Base-by-base conservation (phyloP, 2,888 invertebrate species). In the Thysanoteuthis rhombus region DNA sequence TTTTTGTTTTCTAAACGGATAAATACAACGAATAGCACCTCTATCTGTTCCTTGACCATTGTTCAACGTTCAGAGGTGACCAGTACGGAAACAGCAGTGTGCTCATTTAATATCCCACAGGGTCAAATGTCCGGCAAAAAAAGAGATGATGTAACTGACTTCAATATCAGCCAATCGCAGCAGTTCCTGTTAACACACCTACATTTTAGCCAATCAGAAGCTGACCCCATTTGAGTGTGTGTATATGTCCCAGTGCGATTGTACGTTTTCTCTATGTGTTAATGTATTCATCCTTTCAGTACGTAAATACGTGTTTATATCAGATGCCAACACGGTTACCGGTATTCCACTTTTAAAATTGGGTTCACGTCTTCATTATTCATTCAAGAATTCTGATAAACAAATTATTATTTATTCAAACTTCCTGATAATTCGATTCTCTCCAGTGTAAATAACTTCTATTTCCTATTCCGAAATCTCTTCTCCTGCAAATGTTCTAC, bases 71-170 rank as follows among this genome's bases (percentile, higher is more conserved):
- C 75, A 75, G 75, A 75, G 75, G 75, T 75, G 75, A 75, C 75
- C 75, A 16, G 19, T n/a, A 75, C 75, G 4, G 75, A 52, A 25
- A 52, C 75, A 75, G n/a, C n/a, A 75, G n/a, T 4, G 75, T 75
- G 16, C 75, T 75, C 75, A 75, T 75, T 75, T 75, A 75, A 75
- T 16, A 75, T 75, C 75, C 75, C n/a, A 75, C 75, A 75, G 75
- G 75, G 75, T 75, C 75, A 75, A 75, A 75, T 75, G 75, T 75
- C 75, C 75, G 75, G 75, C 75, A 75, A 75, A n/a, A 75, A 75
- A 75, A 75, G 75, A 22, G n/a, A 75, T 75, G 75, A 75, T 75
- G 75, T 75, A 75, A 75, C n/a, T 75, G 75, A 75, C 75, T 75
- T 75, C 75, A 75, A 75, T 75, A 75, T 16, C 75, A 75, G n/a